Percentiles rank a stretch among this genome's conserved stretches.
Conservation (phyloP, 1,140 invertebrate genomes). For the Pentalonia nigronervosa region DNA sequence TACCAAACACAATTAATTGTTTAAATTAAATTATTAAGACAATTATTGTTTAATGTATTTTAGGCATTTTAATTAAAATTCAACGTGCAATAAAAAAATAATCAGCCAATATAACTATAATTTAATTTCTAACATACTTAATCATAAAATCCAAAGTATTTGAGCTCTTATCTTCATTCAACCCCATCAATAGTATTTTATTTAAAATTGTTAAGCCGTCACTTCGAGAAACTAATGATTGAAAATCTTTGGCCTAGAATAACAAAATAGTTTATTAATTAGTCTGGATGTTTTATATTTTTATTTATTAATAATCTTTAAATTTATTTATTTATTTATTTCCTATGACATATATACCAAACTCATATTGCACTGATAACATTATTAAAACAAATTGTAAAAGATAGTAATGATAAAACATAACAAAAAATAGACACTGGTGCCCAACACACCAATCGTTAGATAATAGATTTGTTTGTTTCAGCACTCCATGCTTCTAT, state of each 20-base stretch:
- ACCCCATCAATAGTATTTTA: conserved; percentile 33
- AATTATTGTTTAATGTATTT: background rate
- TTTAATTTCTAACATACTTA: conserved; percentile 31
- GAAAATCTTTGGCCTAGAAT: conserved; percentile 46
- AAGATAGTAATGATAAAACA: no score
- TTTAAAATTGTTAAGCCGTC: conserved; percentile 33
- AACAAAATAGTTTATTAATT: background rate
- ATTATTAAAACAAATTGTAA: no score
- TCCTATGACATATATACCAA: no score
- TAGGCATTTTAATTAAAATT: background rate
- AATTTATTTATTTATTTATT: background rate
- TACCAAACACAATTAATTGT: background rate
- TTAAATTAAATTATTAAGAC: background rate
- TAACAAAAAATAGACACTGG: no score
- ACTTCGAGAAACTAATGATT: conserved; percentile 51
- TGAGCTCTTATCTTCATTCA: conserved; percentile 22
- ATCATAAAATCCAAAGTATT: conserved; percentile 27
- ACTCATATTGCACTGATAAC: no score
- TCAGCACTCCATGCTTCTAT: background rate
- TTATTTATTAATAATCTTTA: background rate
- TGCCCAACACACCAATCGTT: no score
- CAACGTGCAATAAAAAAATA: background rate
- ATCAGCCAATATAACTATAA: background rate
- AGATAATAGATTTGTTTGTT: background rate
- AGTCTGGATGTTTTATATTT: background rate